Percentiles rank a stretch among this genome's conserved stretches.
Conservation (phyloP, 2,797 vertebrate genomes). For the Scomberomorus guttatus region DNA sequence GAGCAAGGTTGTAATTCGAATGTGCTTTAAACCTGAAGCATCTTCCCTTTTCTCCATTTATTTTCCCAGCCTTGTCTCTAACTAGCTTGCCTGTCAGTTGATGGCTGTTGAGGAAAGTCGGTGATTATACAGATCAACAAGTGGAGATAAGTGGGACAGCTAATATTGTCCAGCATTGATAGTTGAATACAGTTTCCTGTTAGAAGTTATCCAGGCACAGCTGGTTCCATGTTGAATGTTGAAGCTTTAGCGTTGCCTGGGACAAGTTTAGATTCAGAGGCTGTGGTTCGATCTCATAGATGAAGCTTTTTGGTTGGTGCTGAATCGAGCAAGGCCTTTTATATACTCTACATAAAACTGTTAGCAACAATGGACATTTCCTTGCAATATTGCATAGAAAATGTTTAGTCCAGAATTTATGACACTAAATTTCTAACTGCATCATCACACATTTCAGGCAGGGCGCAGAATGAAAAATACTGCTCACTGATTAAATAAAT, state of each 20-base stretch:
- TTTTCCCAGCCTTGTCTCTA: slow-evolving; percentile 20
- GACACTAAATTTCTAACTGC: not conserved
- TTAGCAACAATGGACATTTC: not conserved
- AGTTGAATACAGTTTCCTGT: slow-evolving; percentile 27
- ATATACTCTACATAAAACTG: slow-evolving; percentile 28
- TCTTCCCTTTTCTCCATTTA: slow-evolving; percentile 49
- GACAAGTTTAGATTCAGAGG: slow-evolving; percentile 11
- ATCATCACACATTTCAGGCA: not conserved
- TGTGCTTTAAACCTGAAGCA: slow-evolving; percentile 50
- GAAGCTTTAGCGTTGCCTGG: slow-evolving; percentile 18
- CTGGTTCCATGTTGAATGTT: slow-evolving; percentile 40
- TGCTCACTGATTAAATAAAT: not conserved
- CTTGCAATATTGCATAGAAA: not conserved
- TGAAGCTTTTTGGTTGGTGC: slow-evolving; percentile 11
- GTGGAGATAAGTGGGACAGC: slow-evolving; percentile 9
- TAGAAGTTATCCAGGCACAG: slow-evolving; percentile 34
- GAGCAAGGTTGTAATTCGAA: slow-evolving; percentile 56
- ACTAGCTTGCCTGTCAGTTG: slow-evolving; percentile 12
- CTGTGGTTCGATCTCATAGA: not conserved
- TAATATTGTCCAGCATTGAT: slow-evolving; percentile 32
- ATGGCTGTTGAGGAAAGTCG: slow-evolving; percentile 6
- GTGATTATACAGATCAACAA: slow-evolving; percentile 6
- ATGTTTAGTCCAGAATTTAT: not conserved
- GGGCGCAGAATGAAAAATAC: not conserved
- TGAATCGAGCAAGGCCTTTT: slow-evolving; percentile 42